These are phyloP conservation scores for Papilio polyxenes DNA, from an alignment of 1,140 invertebrate genomes.

Conservation along the genomic window DNA sequence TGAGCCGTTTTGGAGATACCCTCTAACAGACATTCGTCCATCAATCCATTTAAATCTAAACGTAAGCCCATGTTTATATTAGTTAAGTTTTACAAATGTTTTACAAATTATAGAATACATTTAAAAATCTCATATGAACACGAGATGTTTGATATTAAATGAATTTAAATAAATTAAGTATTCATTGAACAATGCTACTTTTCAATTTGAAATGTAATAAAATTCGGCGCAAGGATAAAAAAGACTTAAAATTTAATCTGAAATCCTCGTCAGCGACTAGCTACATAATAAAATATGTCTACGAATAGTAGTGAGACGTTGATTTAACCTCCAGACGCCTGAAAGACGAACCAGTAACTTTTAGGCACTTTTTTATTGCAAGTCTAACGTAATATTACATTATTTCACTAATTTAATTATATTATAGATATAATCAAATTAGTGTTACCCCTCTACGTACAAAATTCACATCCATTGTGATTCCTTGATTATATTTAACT, in stretches of 20 bases:
- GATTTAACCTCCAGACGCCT: constrained; percentile 34
- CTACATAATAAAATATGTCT: constrained; percentile 28
- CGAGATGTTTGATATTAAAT: background rate
- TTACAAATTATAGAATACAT: background rate
- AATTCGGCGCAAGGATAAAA: constrained; percentile 9
- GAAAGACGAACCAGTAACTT: constrained; percentile 31
- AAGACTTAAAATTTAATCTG: constrained; percentile 22
- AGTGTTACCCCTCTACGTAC: background rate
- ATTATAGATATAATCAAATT: background rate
- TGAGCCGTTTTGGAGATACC: too few relatives aligned
- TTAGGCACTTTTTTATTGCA: constrained; percentile 21
- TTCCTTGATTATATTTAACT: background rate
- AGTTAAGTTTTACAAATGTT: background rate
- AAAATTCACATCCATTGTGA: background rate
- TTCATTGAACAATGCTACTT: constrained; percentile 19
- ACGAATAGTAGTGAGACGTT: constrained; percentile 19
- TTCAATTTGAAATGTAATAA: constrained; percentile 24
- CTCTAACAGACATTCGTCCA: too few relatives aligned
- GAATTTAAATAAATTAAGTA: constrained; percentile 28
- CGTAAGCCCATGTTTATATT: background rate
- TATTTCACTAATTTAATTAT: constrained; percentile 14
- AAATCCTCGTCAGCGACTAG: constrained; percentile 21
- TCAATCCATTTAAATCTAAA: background rate
- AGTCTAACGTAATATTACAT: constrained; percentile 22
- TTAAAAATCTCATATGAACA: background rate